Base-by-base conservation (phyloP, 2,888 invertebrate genomes). In the Baccha elongata region DNA sequence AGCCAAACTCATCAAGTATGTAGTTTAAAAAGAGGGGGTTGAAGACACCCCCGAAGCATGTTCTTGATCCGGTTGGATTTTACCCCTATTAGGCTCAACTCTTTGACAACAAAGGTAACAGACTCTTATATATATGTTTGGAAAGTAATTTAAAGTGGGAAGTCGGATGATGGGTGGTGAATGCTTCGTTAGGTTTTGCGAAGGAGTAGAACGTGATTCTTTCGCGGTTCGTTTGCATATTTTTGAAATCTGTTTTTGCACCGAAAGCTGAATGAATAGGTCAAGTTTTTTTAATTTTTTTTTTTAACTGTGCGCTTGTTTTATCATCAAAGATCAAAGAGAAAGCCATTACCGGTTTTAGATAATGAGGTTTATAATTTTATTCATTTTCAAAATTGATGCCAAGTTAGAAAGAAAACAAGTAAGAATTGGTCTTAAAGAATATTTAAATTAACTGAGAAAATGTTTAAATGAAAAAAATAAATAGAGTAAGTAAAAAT, bases 91-190 rank as follows among this genome's bases (percentile, higher is more conserved):
- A 55, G 50, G 37, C 44, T 13, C 35, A 74, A 64, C 50, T 68
- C 68, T 71, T 71, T 75, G 75, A 71, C 65, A 75, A 71, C 64
- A 81, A 75, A 81, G 81, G 81, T 81, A 71, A 60, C 8, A 55
- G 29, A 44, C 40, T 55, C 65, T 76, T n/a, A n/a, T n/a, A n/a
- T n/a, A n/a, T n/a, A n/a, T n/a, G 71, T 76, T 72, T 76, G 53
- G 60, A 32, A 71, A 76, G 75, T 81, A 81, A 75, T 75, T 52
- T 46, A 52, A 46, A 44, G 32, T 44, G 44, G 29, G 48, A 60
- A 32, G 37, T 15, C 42, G n/a, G 11, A 0, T 21, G 29, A n/a
- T 7, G n/a, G 23, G 1, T 26, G 11, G 21, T 3, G 3, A 35
- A 65, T 50, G 52, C 65, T 75, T 71, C 65, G 35, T 65, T 75